Base-by-base conservation (phyloP, 2,888 invertebrate genomes). In the Gymnocheta viridis region DNA sequence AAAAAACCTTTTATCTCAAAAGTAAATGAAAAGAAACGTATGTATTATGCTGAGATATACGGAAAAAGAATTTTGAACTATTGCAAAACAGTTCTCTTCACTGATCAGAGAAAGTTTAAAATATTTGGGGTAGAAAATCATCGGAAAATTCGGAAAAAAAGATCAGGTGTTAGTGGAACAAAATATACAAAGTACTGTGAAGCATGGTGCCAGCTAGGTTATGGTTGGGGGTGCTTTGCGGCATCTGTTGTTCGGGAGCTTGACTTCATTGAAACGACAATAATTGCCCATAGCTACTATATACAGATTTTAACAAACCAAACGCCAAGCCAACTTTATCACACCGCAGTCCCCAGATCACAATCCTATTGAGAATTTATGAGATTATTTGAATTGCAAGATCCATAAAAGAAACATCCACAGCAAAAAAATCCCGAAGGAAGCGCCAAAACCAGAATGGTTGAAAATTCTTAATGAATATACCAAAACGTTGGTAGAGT, bases 21-120 rank as follows among this genome's bases (percentile, higher is more conserved):
- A 56, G 56, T 56, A 29, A 56, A 56, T 56, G 32, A 56, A 56
- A 29, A 56, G 32, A 56, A 56, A 32, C 60, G 38, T 22, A 19
- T 60, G 38, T 22, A 60, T 38, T 60, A 60, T 19, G n/a, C n/a
- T n/a, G n/a, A n/a, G n/a, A n/a, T n/a, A 35, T 54, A 44, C 41
- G 41, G n/a, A 44, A 44, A 44, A 32, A 32, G 17, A 19, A 58
- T 9, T 58, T 32, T 17, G n/a, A 58, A 58, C 32, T 58, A 35
- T 32, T 58, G 58, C 35, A 58, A 58, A 58, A 32, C 32, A 32
- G 29, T 58, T 58, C 17, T 58, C 58, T 56, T 56, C 56, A 56
- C 56, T 35, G 35, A 58, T 35, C 35, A 58, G 35, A 32, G 58
- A 19, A 58, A 38, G 14, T 60, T 60, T 12, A 38, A 60, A 17